Conservation (phyloP, 2,888 invertebrate genomes). For the Mycalesis mineus region DNA sequence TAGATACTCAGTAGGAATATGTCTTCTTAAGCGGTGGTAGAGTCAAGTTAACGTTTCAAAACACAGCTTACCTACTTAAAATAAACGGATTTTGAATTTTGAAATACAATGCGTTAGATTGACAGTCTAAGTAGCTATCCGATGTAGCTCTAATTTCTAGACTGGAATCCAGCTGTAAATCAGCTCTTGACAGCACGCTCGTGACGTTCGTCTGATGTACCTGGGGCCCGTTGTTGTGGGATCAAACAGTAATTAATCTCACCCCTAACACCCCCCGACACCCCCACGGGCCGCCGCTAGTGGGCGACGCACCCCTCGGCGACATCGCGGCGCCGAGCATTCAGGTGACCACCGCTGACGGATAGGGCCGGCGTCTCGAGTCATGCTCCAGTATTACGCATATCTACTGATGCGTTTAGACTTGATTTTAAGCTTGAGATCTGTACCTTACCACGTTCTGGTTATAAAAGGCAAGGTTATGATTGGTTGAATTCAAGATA, state of each 20-base stretch:
- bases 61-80: too few relatives aligned
- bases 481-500: too few relatives aligned
- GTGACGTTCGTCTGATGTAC: constrained; percentile 43
- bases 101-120: too few relatives aligned
- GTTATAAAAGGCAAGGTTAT: too few relatives aligned
- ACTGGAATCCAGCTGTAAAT: constrained; percentile 42
- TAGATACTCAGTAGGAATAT: too few relatives aligned
- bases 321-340: constrained; percentile 51
- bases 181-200: constrained; percentile 39
- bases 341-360: constrained; percentile 49
- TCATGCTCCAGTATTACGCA: background rate
- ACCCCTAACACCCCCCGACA: constrained; percentile 20
- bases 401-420: background rate
- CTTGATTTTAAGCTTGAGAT: too few relatives aligned
- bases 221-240: constrained; percentile 53
- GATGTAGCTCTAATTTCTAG: background rate
- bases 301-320: constrained; percentile 32
- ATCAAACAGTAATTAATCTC: constrained; percentile 73
- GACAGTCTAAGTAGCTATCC: too few relatives aligned
- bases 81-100: too few relatives aligned
- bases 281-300: background rate
- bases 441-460: too few relatives aligned
- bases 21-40: too few relatives aligned
- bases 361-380: background rate
- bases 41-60: too few relatives aligned